Conservation (phyloP, 2,113 vertebrate genomes). For the Phalacrocorax pelagicus region DNA sequence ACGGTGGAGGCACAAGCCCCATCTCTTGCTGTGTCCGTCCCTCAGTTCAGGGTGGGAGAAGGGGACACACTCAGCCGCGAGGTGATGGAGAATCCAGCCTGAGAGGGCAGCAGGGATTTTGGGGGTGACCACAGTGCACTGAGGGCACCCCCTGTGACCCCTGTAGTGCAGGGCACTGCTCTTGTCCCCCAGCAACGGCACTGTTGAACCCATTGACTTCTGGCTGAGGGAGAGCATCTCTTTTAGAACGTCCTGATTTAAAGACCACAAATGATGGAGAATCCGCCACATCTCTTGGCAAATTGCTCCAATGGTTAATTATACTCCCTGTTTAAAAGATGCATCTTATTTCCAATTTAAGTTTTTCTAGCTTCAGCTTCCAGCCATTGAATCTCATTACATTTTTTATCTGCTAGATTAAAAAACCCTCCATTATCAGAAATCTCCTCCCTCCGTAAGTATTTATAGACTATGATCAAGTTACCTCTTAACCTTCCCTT, state of each 20-base stretch:
- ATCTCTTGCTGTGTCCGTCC: background rate
- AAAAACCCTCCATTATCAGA: conserved; percentile 66
- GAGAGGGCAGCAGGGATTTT: background rate
- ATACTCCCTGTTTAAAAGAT: conserved; percentile 61
- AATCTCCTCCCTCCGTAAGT: conserved; percentile 43
- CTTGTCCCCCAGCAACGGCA: background rate
- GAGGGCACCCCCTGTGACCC: background rate
- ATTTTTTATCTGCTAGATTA: conserved; percentile 66
- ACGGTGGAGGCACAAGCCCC: rapidly evolving
- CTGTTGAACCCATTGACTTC: background rate
- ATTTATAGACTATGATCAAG: conserved; percentile 55
- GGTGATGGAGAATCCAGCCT: background rate
- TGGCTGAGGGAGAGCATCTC: background rate
- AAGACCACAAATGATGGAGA: conserved; percentile 49
- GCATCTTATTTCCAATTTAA: conserved; percentile 64
- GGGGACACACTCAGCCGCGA: background rate
- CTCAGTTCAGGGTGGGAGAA: background rate
- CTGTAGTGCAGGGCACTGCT: background rate
- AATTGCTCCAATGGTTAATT: conserved; percentile 63
- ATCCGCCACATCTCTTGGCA: conserved; percentile 47
- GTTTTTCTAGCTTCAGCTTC: conserved; percentile 63
- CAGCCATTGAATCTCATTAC: conserved; percentile 63
- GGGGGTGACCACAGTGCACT: background rate
- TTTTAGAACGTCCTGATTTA: background rate
- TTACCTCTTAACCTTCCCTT: conserved; percentile 15